These are phyloP conservation scores for Scelioninae gen. 1 DNA, from an alignment of 2,888 invertebrate species.

Conservation along the genomic window DNA sequence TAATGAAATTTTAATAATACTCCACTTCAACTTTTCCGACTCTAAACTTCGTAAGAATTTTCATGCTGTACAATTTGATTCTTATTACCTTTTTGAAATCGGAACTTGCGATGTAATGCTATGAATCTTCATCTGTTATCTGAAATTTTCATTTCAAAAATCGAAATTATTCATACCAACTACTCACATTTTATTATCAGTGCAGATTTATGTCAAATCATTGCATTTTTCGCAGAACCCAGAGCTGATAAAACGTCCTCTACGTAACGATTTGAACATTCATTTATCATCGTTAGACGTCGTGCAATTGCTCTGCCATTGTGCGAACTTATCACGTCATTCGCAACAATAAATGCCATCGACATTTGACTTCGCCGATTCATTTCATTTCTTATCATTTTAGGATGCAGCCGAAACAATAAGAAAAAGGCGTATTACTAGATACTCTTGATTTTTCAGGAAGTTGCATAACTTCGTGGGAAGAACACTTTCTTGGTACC, in stretches of 20 bases:
- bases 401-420: not conserved
- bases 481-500: too few species aligned
- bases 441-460: too few species aligned
- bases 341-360: slow-evolving; percentile 21
- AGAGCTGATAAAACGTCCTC: slow-evolving; percentile 14
- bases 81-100: not conserved
- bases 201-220: slow-evolving; percentile 23
- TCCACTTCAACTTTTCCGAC: too few species aligned
- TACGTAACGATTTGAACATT: slow-evolving; percentile 49
- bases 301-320: slow-evolving; percentile 39
- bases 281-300: slow-evolving; percentile 52
- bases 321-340: slow-evolving; percentile 41
- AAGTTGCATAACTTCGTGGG: too few species aligned
- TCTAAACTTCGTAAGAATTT: too few species aligned
- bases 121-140: not conserved
- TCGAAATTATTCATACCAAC: not conserved
- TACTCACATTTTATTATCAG: not conserved
- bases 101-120: not conserved
- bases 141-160: too few species aligned
- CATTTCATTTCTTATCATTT: not conserved
- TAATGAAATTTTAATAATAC: too few species aligned
- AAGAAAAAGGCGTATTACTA: not conserved
- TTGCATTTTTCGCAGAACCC: slow-evolving; percentile 21
- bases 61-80: too few species aligned
- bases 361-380: slow-evolving; percentile 5